Base-by-base conservation (phyloP, 2,797 vertebrate species). In the Clangula hyemalis region DNA sequence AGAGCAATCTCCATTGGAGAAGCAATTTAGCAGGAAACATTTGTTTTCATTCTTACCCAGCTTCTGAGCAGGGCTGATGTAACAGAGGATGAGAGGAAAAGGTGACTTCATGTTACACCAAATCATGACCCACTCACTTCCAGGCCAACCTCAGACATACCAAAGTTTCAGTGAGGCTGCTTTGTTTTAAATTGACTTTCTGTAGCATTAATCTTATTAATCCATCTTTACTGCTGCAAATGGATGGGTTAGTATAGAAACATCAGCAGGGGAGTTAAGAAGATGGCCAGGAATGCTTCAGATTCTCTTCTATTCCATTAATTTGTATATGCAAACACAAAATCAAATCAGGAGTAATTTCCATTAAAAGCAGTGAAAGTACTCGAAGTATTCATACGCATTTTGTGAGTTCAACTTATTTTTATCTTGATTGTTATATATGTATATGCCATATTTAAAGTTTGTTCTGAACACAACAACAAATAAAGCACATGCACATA, bases 271-370 rank as follows among this genome's bases (percentile, higher is more conserved):
- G 16, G 15, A 72, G 19, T 86, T 74, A 92, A 93, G 90, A 78
- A 72, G 51, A 75, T 16, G 25, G 60, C 7, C 71, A 79, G 27
- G n/a, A 65, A 64, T 93, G 66, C 84, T 81, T 78, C 71, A 86
- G 38, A 69, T 87, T 88, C 43, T 79, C 36, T 87, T 75, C 30
- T 66, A 76, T 79, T 89, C 64, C 56, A 64, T 49, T 87, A 75
- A 81, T 95, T 93, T 82, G 17, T 79, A 72, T 73, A 72, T 58
- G 27, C n/a, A 92, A 96, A 90, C 38, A 88, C 72, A 64, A 91
- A 78, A 86, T 56, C 56, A 79, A 87, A 34, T 47, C 77, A 94
- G 41, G 32, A 88, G 8, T 71, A 34, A 86, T 53, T 84, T 75
- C n/a, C 36, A 79, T 62, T 62, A 47, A 86, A 72, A 64, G 18